These are phyloP conservation scores for Emmelina monodactyla DNA, from an alignment of 2,888 invertebrate genomes.

Conservation along the genomic window DNA sequence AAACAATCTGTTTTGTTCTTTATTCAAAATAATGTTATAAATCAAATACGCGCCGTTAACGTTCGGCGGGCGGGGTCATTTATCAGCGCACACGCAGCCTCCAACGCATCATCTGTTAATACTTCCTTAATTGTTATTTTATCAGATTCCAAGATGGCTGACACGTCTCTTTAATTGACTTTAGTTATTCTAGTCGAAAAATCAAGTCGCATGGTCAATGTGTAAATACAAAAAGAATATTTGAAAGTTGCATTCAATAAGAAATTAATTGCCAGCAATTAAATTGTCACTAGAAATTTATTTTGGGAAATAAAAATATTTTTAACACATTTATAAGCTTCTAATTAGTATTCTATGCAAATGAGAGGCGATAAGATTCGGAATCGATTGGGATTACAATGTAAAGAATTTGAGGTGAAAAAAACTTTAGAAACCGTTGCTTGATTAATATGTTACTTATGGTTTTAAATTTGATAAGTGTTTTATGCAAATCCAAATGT, in stretches of 20 bases:
- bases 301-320: background rate
- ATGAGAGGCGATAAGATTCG: slow-evolving; percentile 26
- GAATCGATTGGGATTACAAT: slow-evolving; percentile 26
- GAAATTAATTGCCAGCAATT: background rate
- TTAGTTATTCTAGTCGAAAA: no score
- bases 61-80: slow-evolving; percentile 46
- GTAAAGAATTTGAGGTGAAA: slow-evolving; percentile 32
- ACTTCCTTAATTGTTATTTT: slow-evolving; percentile 61
- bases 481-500: slow-evolving; percentile 56
- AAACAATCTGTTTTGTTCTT: slow-evolving; percentile 46
- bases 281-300: slow-evolving; percentile 1
- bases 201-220: no score
- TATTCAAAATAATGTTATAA: slow-evolving; percentile 58
- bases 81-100: slow-evolving; percentile 45
- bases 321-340: slow-evolving; percentile 20
- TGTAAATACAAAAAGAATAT: slow-evolving; percentile 1
- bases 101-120: slow-evolving; percentile 51
- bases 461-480: slow-evolving; percentile 38
- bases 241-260: slow-evolving; percentile 1
- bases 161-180: slow-evolving; percentile 39
- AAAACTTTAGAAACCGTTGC: no score
- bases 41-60: slow-evolving; percentile 56
- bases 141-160: slow-evolving; percentile 54
- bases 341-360: slow-evolving; percentile 47
- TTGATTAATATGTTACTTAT: slow-evolving; percentile 49